phyloP scores from a whole-genome alignment of 2,888 invertebrate genomes.

The Bellardia pandia region DNA sequence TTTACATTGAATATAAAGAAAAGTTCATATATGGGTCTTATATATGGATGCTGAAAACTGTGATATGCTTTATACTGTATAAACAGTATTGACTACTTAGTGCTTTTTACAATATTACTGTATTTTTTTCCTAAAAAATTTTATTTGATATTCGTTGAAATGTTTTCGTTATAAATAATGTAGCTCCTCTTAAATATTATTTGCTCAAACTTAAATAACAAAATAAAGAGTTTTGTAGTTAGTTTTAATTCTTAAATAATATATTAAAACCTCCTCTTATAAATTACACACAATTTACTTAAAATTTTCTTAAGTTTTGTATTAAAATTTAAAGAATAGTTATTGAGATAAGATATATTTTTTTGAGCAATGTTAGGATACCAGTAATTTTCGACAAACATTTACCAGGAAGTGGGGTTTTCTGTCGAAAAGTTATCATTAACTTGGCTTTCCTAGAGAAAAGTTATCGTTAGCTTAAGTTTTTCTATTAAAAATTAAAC shows the following conservation, averaged over 20 bases:
- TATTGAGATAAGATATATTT: not conserved
- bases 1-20: too few relatives aligned
- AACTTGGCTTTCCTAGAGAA: not conserved
- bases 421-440: not conserved
- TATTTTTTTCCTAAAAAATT: not conserved
- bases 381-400: not conserved
- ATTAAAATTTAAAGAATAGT: too few relatives aligned
- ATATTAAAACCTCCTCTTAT: too few relatives aligned
- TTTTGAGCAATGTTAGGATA: not conserved
- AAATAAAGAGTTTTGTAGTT: too few relatives aligned
- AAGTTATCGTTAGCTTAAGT: not conserved
- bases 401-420: not conserved
- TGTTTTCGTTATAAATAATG: too few relatives aligned
- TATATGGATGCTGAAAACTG: slow-evolving; percentile 3
- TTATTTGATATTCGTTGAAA: too few relatives aligned
- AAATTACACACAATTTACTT: too few relatives aligned
- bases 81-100: not conserved
- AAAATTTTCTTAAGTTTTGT: too few relatives aligned
- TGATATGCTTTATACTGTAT: not conserved
- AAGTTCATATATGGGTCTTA: not conserved
- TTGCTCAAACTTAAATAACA: too few relatives aligned
- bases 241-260: too few relatives aligned
- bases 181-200: too few relatives aligned
- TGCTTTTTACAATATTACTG: not conserved
- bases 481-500: too few relatives aligned